These are phyloP conservation scores for Lagocephalus sceleratus DNA, from an alignment of 2,797 vertebrate species.

Conservation along the genomic window DNA sequence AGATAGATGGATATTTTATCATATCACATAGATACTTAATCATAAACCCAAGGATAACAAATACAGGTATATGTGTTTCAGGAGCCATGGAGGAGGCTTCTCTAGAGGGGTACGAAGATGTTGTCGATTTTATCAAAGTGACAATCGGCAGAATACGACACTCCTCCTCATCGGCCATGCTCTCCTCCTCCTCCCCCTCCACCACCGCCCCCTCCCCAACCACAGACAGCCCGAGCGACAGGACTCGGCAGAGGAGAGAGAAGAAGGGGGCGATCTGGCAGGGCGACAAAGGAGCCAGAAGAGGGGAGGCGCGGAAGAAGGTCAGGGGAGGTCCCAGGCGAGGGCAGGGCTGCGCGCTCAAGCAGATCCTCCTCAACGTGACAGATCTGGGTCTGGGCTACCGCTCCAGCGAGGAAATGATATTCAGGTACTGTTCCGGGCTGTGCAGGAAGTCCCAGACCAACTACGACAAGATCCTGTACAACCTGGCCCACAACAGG, in stretches of 20 bases:
- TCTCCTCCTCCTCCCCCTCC: conserved; percentile 39
- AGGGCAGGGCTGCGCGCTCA: conserved; percentile 84
- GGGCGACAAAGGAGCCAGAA: conserved; percentile 39
- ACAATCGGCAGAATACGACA: conserved; percentile 85
- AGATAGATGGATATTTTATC: neutral
- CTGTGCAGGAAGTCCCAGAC: conserved; percentile 88
- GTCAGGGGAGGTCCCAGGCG: conserved; percentile 55
- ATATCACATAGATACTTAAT: no score
- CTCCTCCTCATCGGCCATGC: conserved; percentile 67
- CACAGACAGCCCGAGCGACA: conserved; percentile 57
- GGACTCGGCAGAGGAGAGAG: conserved; percentile 73
- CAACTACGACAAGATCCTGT: conserved; percentile 92
- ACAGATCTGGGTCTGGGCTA: conserved; percentile 92
- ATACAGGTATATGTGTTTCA: conserved; percentile 54
- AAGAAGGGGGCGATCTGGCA: conserved; percentile 50
- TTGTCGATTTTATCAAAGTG: conserved; percentile 87
- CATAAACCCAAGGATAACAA: no score
- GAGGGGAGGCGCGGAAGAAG: conserved; percentile 14
- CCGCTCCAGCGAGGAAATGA: conserved; percentile 89
- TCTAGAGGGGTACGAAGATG: conserved; percentile 79
- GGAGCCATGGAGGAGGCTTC: conserved; percentile 79
- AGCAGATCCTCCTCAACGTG: conserved; percentile 90
- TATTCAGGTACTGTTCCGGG: conserved; percentile 93
- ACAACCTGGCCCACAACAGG: conserved; percentile 82
- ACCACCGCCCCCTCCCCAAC: conserved; percentile 59